A percentile compares a stretch with the other conserved stretches of the same genome.
Conservation (phyloP, 2,888 invertebrate genomes). For the Girardia tigrina region DNA sequence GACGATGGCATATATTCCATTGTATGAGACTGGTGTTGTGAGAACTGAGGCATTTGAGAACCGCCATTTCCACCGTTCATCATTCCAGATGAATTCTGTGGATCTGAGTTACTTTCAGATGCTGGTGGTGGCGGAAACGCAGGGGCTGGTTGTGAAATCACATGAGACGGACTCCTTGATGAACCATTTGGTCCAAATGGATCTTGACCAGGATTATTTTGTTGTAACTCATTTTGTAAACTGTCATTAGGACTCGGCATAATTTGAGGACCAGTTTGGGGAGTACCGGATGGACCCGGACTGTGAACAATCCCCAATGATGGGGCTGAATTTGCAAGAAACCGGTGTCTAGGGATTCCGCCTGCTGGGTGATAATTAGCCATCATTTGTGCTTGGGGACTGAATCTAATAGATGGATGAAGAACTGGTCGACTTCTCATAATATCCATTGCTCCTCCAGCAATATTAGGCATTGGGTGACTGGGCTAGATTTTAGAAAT, state of each 20-base stretch:
- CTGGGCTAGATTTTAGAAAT: no score
- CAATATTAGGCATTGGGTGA: not conserved
- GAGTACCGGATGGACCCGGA: slow-evolving; percentile 10
- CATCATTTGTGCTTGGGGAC: not conserved
- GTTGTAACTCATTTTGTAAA: slow-evolving; percentile 23
- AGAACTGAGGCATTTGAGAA: slow-evolving; percentile 10
- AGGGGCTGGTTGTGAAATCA: not conserved
- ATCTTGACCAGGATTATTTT: slow-evolving; percentile 15
- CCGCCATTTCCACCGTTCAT: not conserved
- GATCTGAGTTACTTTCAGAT: not conserved
- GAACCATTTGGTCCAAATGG: slow-evolving; percentile 4
- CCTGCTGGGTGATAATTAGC: not conserved
- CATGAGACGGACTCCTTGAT: slow-evolving; percentile 17
- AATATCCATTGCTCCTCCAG: not conserved
- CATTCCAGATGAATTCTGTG: slow-evolving; percentile 18
- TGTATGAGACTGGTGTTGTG: slow-evolving; percentile 7
- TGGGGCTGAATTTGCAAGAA: not conserved
- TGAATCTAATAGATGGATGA: not conserved
- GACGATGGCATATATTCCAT: slow-evolving; percentile 12
- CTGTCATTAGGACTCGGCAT: not conserved
- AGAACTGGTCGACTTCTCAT: not conserved
- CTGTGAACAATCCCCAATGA: not conserved
- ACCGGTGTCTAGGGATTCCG: not conserved
- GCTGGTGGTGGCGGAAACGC: slow-evolving; percentile 4
- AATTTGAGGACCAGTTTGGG: not conserved